A percentile compares a stretch with the other conserved stretches of the same genome.
These are phyloP conservation scores for Jordanella pulchra DNA, from an alignment of 2,797 vertebrate species.

Conservation along the genomic window DNA sequence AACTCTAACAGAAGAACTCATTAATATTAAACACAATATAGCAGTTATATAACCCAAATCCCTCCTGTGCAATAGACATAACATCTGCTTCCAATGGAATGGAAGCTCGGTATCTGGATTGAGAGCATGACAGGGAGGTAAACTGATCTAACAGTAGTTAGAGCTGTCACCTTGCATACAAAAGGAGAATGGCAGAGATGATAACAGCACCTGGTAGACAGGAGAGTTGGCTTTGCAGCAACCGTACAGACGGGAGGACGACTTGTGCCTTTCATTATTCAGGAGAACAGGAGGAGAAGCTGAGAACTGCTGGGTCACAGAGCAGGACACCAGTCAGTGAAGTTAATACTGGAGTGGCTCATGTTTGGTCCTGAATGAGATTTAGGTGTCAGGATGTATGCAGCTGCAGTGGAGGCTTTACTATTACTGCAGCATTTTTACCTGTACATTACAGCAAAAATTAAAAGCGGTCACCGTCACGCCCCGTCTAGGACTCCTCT, in stretches of 20 bases:
- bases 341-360: constrained; percentile 16
- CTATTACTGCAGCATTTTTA: constrained; percentile 49
- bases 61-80: background rate
- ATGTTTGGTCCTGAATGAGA: constrained; percentile 1
- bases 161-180: constrained; percentile 20
- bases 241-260: constrained; percentile 43
- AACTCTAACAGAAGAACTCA: background rate
- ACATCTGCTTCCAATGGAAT: background rate
- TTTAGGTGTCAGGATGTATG: background rate
- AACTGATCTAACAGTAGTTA: constrained; percentile 34
- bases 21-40: background rate
- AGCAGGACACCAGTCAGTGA: constrained; percentile 34
- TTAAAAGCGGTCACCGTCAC: constrained; percentile 80
- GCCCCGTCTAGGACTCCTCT: constrained; percentile 52
- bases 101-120: constrained; percentile 16
- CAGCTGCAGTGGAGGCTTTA: constrained; percentile 28
- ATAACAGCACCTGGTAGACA: constrained; percentile 54
- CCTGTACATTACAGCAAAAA: constrained; percentile 68
- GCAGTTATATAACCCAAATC: constrained; percentile 5
- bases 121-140: constrained; percentile 31
- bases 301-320: constrained; percentile 58
- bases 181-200: constrained; percentile 38
- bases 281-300: constrained; percentile 76
- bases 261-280: constrained; percentile 72
- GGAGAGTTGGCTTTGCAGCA: constrained; percentile 46